Evolutionary conservation across 2,113 vertebrate species (phyloP), one percentile per base, ranked within the genome.

Genomic region (Phodopus roborovskii): DNA sequence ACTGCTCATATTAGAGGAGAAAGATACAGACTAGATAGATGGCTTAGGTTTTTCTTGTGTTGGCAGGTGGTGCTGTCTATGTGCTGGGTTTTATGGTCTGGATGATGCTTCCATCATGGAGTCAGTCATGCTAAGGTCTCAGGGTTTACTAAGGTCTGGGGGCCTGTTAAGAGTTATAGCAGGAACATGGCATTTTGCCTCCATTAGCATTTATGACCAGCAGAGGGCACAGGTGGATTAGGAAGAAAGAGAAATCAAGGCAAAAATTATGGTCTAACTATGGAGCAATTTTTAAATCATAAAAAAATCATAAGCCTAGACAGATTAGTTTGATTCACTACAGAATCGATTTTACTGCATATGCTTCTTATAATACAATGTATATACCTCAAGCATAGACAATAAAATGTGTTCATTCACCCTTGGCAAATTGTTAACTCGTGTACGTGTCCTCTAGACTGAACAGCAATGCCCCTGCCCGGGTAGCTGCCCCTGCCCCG

Each of bases 141-240:
- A 3, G 22, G 24, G 4, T 22, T 26, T 26, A 60, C 62, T 39
- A 73, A 73, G 39, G 22, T 75, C 22, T 45, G 42, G 2, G 58
- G 17, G 56, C 15, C 50, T 81, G 78, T 42, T 64, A 42, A 42
- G 56, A 66, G 64, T 88, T 78, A 60, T 42, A 71, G 85, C 94
- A 45, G 79, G n/a, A 64, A 4, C 13, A 24, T 12, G 56, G 26
- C 28, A 66, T 90, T 94, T 93, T 74, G 83, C 20, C 9, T 70
- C n/a, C 53, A 77, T 60, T 74, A 92, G 60, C 48, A 93, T 39
- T 53, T 36, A 30, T 30, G 62, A 83, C 97, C 97, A 97, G 93
- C 88, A 98, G 97, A 95, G 97, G 97, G 96, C 96, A 89, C 0
- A 96, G 70, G 3, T 92, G 85, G 24, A 93, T 88, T 83, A 94